These are phyloP conservation scores for Paramisgurnus dabryanus DNA, from an alignment of 2,113 vertebrate species.

Conservation along the genomic window DNA sequence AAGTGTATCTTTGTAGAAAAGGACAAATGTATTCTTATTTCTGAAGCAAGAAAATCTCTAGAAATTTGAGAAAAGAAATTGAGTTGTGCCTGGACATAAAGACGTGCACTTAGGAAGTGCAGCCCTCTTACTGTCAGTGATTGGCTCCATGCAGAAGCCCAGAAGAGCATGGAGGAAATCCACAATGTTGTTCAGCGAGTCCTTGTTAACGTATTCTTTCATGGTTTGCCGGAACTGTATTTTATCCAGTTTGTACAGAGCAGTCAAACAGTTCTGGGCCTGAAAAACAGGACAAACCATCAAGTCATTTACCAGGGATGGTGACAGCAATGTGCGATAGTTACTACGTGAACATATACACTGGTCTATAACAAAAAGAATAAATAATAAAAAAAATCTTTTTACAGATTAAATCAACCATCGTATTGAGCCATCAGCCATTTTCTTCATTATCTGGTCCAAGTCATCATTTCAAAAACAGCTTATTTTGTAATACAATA, in stretches of 20 bases:
- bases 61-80: background rate
- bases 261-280: constrained; percentile 97
- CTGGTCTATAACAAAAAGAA: background rate
- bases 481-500: no score
- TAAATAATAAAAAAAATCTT: background rate
- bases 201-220: constrained; percentile 97
- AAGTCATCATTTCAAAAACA: no score
- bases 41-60: constrained; percentile 7
- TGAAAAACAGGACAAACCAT: constrained; percentile 58
- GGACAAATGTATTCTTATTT: background rate
- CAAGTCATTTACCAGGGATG: background rate
- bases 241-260: constrained; percentile 96
- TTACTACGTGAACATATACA: background rate
- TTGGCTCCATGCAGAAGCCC: constrained; percentile 99
- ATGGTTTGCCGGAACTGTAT: constrained; percentile 96
- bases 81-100: background rate
- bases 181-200: constrained; percentile 98
- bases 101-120: background rate
- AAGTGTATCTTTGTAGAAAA: background rate
- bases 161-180: constrained; percentile 98
- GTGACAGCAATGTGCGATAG: background rate
- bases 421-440: no score
- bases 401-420: background rate
- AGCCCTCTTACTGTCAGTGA: constrained; percentile 92
- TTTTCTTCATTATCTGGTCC: no score